phyloP scores from a whole-genome alignment of 35 echinoderm and acorn worm genomes.

The Lytechinus pictus region DNA sequence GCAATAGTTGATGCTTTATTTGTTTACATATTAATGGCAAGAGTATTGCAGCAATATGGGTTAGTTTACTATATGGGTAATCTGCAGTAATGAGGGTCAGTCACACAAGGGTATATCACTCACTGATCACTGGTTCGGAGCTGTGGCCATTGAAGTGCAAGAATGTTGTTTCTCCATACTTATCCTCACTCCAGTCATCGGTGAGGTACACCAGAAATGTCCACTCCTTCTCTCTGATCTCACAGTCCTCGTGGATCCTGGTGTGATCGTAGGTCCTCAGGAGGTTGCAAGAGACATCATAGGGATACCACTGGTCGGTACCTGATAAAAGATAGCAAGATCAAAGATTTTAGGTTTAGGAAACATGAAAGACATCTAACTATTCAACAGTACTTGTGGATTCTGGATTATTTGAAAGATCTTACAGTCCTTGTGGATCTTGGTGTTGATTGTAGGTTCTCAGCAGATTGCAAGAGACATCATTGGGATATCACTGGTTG shows the following conservation, averaged over 20 bases:
- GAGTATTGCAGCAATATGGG: too few species aligned
- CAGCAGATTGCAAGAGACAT: too few species aligned
- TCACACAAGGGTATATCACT: neutral
- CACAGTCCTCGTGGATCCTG: slow-evolving; percentile 84
- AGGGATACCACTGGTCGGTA: neutral
- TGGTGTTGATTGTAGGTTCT: too few species aligned
- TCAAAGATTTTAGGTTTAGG: neutral
- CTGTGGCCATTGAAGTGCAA: slow-evolving; percentile 60
- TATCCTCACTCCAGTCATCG: slow-evolving; percentile 68
- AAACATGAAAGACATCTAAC: neutral
- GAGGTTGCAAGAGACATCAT: too few species aligned
- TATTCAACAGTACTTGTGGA: neutral
- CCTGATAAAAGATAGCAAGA: slow-evolving; percentile 48
- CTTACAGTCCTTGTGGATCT: too few species aligned
- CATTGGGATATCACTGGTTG: too few species aligned
- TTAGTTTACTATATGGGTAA: too few species aligned
- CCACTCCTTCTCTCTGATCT: slow-evolving; percentile 81
- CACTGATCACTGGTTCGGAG: slow-evolving; percentile 78
- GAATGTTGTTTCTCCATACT: slow-evolving; percentile 85
- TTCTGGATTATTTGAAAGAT: too few species aligned
- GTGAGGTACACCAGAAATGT: slow-evolving; percentile 90
- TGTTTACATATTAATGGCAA: too few species aligned
- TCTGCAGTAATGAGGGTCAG: neutral
- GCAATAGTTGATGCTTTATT: too few species aligned
- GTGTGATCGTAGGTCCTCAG: too few species aligned